Evolutionary conservation across 2,888 invertebrate species (phyloP).

Genomic region (Poecilus cupreus): DNA sequence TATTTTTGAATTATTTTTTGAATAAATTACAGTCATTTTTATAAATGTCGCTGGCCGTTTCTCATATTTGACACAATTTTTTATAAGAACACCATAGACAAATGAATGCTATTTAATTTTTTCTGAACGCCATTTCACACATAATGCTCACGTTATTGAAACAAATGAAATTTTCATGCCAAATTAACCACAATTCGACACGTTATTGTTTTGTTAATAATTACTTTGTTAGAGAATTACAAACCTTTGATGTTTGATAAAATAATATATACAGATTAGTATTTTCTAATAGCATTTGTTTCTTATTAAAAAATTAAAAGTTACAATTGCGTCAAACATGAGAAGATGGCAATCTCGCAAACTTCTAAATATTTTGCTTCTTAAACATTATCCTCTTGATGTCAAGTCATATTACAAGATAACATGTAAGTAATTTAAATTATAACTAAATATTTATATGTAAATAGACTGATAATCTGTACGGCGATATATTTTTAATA

Average conservation of each 20-base stretch:
- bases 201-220: too few relatives aligned
- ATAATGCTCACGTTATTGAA: too few relatives aligned
- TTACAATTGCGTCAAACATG: neutral
- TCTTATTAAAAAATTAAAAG: neutral
- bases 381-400: constrained; percentile 43
- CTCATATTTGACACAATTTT: neutral
- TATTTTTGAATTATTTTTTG: constrained; percentile 57
- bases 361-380: constrained; percentile 54
- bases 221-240: too few relatives aligned
- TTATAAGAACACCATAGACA: neutral
- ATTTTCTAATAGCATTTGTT: neutral
- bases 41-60: constrained; percentile 50
- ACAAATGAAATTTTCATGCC: too few relatives aligned
- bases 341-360: neutral
- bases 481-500: constrained; percentile 40
- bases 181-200: too few relatives aligned
- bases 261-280: too few relatives aligned
- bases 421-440: constrained; percentile 49
- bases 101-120: too few relatives aligned
- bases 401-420: constrained; percentile 47
- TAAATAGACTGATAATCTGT: constrained; percentile 55
- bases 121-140: too few relatives aligned
- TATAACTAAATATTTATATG: constrained; percentile 51
- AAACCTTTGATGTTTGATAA: too few relatives aligned
- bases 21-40: constrained; percentile 44